Conservation (phyloP, 2,888 invertebrate genomes). For the Megamerina dolium region DNA sequence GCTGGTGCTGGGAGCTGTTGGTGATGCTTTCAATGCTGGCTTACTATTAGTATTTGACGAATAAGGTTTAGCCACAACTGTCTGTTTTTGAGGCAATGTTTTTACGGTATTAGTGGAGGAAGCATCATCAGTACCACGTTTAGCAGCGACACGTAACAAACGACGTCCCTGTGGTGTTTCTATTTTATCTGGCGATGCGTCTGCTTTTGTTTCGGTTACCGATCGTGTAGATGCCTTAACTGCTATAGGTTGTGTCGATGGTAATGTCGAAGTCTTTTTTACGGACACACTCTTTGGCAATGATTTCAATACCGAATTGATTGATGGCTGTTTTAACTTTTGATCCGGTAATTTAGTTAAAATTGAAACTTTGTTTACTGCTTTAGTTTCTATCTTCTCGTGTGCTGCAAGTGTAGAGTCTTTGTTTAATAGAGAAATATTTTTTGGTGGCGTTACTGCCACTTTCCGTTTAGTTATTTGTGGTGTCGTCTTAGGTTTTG, state of each 20-base stretch:
- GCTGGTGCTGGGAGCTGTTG: background rate
- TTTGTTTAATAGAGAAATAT: no score
- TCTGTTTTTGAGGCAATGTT: background rate
- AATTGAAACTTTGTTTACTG: background rate
- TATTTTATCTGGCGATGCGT: slow-evolving; percentile 1
- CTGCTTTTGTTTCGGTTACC: slow-evolving; percentile 8
- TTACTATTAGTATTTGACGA: background rate
- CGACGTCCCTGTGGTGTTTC: background rate
- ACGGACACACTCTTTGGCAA: slow-evolving; percentile 15
- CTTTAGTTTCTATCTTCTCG: background rate
- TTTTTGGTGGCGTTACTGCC: slow-evolving; percentile 3
- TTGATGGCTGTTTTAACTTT: slow-evolving; percentile 9
- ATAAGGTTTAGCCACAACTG: background rate
- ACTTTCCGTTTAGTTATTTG: slow-evolving; percentile 17
- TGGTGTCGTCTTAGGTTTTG: slow-evolving; percentile 1
- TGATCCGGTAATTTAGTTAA: no score
- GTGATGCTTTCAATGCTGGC: background rate
- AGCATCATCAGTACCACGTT: background rate
- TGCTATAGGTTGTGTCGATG: slow-evolving; percentile 6
- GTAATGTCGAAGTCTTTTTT: background rate
- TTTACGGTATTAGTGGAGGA: background rate
- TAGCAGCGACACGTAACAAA: background rate
- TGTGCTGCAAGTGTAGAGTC: background rate
- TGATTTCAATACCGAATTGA: slow-evolving; percentile 16
- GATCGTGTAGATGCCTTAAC: slow-evolving; percentile 12